phyloP scores from a whole-genome alignment of 1,140 invertebrate genomes.

The Asbolus verrucosus region DNA sequence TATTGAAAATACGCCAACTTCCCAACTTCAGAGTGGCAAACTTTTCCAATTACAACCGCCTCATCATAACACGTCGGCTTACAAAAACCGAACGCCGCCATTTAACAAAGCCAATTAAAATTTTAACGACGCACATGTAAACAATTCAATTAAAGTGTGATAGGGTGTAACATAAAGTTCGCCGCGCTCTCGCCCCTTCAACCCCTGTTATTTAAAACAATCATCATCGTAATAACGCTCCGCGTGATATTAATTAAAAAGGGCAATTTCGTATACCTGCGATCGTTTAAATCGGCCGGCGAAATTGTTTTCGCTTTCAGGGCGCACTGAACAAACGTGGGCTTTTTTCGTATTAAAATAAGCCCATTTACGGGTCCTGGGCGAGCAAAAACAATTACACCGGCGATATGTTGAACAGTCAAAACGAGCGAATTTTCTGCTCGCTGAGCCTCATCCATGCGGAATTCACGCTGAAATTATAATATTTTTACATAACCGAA shows the following conservation, averaged over 20 bases:
- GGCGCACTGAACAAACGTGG: background rate
- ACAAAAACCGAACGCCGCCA: conserved; percentile 2
- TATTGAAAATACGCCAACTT: conserved; percentile 35
- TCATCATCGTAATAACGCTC: too few species aligned
- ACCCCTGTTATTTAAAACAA: too few species aligned
- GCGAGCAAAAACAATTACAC: background rate
- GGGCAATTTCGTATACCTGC: too few species aligned
- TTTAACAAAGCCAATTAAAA: conserved; percentile 9
- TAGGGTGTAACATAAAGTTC: too few species aligned
- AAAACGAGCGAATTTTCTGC: conserved; percentile 25
- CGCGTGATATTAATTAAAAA: too few species aligned
- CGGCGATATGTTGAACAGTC: conserved; percentile 28
- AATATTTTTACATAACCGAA: conserved; percentile 39
- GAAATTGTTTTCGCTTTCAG: conserved; percentile 5
- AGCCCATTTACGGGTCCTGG: background rate
- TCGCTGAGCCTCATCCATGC: conserved; percentile 19
- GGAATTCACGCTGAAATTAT: conserved; percentile 42
- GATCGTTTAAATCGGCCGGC: too few species aligned
- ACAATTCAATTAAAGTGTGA: too few species aligned
- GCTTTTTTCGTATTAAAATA: background rate
- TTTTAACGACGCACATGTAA: background rate
- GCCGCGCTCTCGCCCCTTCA: too few species aligned
- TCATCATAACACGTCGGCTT: conserved; percentile 6
- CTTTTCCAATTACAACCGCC: conserved; percentile 16
- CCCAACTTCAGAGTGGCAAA: conserved; percentile 2